A percentile compares a stretch with the other conserved stretches of the same genome.
phyloP scores from a whole-genome alignment of 2,113 vertebrate genomes.

The Nettapus auritus region DNA sequence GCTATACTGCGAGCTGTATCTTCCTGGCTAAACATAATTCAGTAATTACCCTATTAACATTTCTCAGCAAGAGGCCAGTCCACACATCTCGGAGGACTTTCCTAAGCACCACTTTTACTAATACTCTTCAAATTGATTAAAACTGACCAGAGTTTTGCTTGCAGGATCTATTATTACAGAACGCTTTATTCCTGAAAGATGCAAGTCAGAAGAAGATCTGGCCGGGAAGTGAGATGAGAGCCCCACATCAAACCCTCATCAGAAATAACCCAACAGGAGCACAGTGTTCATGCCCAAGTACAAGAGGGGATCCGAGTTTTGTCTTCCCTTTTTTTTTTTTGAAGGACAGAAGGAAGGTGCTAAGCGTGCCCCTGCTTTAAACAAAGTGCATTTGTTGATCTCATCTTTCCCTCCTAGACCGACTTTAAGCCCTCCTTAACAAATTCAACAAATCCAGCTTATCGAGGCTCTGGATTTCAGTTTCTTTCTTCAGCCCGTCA shows the following conservation, averaged over 20 bases:
- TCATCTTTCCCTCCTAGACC: background rate
- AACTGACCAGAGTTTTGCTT: slow-evolving; percentile 39
- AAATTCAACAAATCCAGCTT: slow-evolving; percentile 1
- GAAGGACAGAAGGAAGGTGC: background rate
- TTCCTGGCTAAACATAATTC: slow-evolving; percentile 19
- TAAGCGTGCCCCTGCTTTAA: background rate
- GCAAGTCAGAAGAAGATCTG: background rate
- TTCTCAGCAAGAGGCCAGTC: slow-evolving; percentile 46
- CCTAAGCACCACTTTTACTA: slow-evolving; percentile 11
- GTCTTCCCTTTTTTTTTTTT: background rate
- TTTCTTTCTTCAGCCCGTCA: background rate
- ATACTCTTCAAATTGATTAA: slow-evolving; percentile 48
- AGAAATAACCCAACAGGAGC: background rate
- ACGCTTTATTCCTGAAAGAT: background rate
- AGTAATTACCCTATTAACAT: slow-evolving; percentile 53
- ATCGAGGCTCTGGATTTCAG: background rate
- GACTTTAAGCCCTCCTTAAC: background rate
- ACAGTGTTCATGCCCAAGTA: accelerated
- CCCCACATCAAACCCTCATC: background rate
- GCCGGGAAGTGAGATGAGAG: background rate
- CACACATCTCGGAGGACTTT: slow-evolving; percentile 3
- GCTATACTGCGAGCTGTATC: background rate
- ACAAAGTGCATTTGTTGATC: background rate
- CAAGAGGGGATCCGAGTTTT: background rate
- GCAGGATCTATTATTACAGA: background rate